Base-by-base conservation (phyloP, 2,888 invertebrate species). In the Anodontia alba region DNA sequence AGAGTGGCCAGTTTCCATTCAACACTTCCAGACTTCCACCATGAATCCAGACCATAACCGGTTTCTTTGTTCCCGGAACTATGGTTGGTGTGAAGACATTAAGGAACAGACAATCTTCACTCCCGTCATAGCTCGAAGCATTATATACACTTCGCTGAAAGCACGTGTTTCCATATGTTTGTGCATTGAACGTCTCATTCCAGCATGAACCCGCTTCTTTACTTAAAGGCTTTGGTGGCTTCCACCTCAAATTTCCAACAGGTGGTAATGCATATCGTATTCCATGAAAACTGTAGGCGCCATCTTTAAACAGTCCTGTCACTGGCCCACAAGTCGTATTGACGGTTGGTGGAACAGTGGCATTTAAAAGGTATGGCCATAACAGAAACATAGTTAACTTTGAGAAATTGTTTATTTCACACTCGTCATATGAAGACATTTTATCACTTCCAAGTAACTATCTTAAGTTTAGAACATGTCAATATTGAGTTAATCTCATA, bases 31-130 rank as follows among this genome's bases (percentile, higher is more conserved):
- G 77, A 80, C 86, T 82, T 42, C 93, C 93, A 2, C 92, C 93
- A 81, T 93, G 93, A 49, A 94, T 89, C 91, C 91, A 93, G 1
- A 94, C 92, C 93, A 93, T 92, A 2, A 93, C 93, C 0, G 90
- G 89, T 26, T 89, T 82, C 12, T 81, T 86, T 20, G 87, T 88
- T 36, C 49, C 38, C 0, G 81, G 81, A 73, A 91, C 84, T 2
- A 90, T 51, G 20, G 89, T 77, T 1, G 93, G 94, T 0, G 93
- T 91, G 90, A 93, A 92, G 7, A 94, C 83, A 57, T 89, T 88
- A 10, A 81, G 33, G 42, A 66, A 84, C 7, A 84, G 43, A 46
- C 83, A 81, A 68, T 84, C 83, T 23, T 84, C 83, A 29, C 62
- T 76, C 17, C 83, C 83, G 2, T 67, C 26, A 33, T 88, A 72